Conservation (phyloP, 2,888 invertebrate genomes). For the Spatulosminthurus flaviceps region DNA sequence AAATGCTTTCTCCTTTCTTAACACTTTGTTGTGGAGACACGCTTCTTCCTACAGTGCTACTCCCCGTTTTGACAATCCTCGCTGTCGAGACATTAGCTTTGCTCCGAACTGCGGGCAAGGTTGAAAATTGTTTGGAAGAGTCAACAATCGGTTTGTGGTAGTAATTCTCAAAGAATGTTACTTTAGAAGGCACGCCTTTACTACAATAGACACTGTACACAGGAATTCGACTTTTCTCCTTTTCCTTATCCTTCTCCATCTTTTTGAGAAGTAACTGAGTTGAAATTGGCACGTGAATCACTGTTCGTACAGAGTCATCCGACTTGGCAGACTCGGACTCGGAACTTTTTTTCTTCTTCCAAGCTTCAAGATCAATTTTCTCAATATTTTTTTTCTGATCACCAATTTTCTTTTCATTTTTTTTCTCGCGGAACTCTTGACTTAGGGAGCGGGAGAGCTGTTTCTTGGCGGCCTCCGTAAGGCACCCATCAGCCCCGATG, state of each 20-base stretch:
- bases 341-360: conserved; percentile 49
- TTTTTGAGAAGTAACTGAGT: conserved; percentile 58
- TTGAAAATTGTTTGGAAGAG: conserved; percentile 25
- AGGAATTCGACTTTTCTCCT: conserved; percentile 53
- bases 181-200: conserved; percentile 77
- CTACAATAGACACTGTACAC: conserved; percentile 68
- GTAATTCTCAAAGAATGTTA: conserved; percentile 80
- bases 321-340: conserved; percentile 79
- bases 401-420: conserved; percentile 71
- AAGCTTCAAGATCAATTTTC: not conserved
- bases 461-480: conserved; percentile 78
- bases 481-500: conserved; percentile 60
- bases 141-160: conserved; percentile 38
- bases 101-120: not conserved
- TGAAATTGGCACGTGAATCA: conserved; percentile 68
- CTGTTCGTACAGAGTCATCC: conserved; percentile 77
- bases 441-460: conserved; percentile 78
- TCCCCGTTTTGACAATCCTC: not conserved
- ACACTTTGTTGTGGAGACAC: conserved; percentile 8
- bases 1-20: not conserved
- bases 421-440: conserved; percentile 76
- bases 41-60: conserved; percentile 9
- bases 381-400: conserved; percentile 63
- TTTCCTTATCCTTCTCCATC: conserved; percentile 56
- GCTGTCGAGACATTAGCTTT: not conserved